Evolutionary conservation across 2,797 vertebrate species (phyloP).

Genomic region (Argyrosomus regius): DNA sequence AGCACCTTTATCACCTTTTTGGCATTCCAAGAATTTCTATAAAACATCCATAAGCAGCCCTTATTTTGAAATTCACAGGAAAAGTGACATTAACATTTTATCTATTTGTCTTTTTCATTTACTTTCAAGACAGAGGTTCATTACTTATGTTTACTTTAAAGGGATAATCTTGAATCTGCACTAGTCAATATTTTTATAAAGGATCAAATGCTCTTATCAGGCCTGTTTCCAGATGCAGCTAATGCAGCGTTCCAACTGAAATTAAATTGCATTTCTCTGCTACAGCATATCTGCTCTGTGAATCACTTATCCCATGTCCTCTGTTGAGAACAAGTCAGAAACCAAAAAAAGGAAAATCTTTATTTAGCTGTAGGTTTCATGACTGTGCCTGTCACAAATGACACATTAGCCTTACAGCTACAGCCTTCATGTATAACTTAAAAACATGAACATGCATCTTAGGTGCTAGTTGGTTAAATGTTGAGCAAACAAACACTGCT

Average conservation of each 20-base stretch:
- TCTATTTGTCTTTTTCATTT: background rate
- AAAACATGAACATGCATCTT: background rate
- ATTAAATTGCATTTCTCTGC: too few species aligned
- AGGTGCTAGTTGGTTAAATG: background rate
- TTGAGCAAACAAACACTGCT: background rate
- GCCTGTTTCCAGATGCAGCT: too few species aligned
- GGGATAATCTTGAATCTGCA: background rate
- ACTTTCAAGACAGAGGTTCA: background rate
- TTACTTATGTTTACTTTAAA: background rate
- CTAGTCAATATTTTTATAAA: background rate
- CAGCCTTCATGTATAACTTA: too few species aligned
- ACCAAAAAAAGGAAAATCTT: too few species aligned
- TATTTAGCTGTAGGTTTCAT: too few species aligned
- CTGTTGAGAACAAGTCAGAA: too few species aligned
- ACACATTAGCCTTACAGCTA: background rate
- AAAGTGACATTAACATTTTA: background rate
- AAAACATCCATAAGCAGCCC: constrained; percentile 18
- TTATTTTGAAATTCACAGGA: constrained; percentile 14
- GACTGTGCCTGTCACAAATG: background rate
- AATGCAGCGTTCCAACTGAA: too few species aligned
- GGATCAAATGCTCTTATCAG: constrained; percentile 3
- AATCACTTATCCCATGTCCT: too few species aligned
- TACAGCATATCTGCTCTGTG: too few species aligned
- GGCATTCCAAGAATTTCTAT: constrained; percentile 53
- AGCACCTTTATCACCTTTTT: constrained; percentile 39